Base-by-base conservation (phyloP, 1,140 invertebrate species). In the Zaprionus davidi region DNA sequence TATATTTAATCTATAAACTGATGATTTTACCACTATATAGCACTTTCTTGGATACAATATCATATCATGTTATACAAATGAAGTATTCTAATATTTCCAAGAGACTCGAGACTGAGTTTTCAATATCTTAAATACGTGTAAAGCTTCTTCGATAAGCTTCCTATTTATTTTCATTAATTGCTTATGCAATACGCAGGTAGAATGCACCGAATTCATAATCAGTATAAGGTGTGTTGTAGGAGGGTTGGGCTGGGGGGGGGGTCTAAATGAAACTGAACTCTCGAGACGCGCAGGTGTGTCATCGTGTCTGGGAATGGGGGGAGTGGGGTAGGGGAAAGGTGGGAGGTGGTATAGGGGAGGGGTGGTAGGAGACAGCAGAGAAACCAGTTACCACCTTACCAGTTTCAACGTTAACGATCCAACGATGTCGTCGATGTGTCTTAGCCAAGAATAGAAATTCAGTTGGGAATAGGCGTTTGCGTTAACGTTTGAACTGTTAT, bases 381-480 rank as follows among this genome's bases (percentile, higher is more conserved):
- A 67, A 67, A 73, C 71, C 71, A 73, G 71, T 74, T 74, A 62
- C 41, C 41, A 46, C 41, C 17, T 46, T 46, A 46, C 41, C 41
- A 46, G 41, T 46, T 46, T n/a, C n/a, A 46, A 46, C 31, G n/a
- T 17, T 17, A 46, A 46, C 41, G 7, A 46, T 46, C 41, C 41
- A n/a, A 46, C 26, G 56, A 53, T 68, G 22, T 46, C 46, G 46
- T 64, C 46, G 15, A 31, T 31, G 4, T 49, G 41, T 63, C 26
- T 63, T 12, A 11, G 44, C 9, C 28, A 46, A 69, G 71, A 62
- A 74, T 74, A 62, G 71, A 74, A 74, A 74, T 74, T 74, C 34
- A 62, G 63, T 57, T 72, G 59, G 22, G 34, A 73, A 73, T 62
- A 46, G n/a, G n/a, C 41, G 41, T 46, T 46, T 46, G 41, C n/a